Percentiles rank a stretch among this genome's conserved stretches.
Conservation (phyloP, 1,140 invertebrate genomes). For the Galendromus occidentalis region DNA sequence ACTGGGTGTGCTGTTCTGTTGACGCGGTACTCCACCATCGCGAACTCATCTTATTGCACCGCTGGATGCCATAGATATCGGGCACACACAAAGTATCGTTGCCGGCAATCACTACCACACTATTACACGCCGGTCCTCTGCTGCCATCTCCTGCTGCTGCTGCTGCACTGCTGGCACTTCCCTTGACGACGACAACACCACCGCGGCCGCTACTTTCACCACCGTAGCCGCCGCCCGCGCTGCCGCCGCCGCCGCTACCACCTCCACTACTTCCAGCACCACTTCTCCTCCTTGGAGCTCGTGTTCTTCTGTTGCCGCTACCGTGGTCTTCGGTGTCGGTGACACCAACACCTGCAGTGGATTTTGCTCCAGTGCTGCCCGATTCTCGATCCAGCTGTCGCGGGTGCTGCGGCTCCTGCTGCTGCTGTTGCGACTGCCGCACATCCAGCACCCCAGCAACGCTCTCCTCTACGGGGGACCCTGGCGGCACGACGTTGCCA, state of each 20-base stretch:
- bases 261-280: background rate
- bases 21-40: slow-evolving; percentile 10
- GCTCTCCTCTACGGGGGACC: slow-evolving; percentile 9
- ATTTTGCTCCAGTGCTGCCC: no score
- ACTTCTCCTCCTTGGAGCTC: no score
- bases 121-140: background rate
- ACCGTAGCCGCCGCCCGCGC: background rate
- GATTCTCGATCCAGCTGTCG: background rate
- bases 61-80: slow-evolving; percentile 11
- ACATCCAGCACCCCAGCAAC: slow-evolving; percentile 11
- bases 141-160: background rate
- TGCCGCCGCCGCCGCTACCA: background rate
- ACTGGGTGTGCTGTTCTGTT: slow-evolving; percentile 10
- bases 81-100: slow-evolving; percentile 10
- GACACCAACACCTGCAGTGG: no score
- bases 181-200: background rate
- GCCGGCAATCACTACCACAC: slow-evolving; percentile 6
- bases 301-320: no score
- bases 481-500: background rate
- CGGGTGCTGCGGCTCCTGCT: background rate
- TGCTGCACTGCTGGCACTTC: background rate
- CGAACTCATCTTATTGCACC: slow-evolving; percentile 8
- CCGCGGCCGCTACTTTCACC: background rate
- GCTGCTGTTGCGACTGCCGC: background rate
- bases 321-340: no score